These are phyloP conservation scores for Hylaeus anthracinus DNA, from an alignment of 1,140 invertebrate genomes.

Conservation along the genomic window DNA sequence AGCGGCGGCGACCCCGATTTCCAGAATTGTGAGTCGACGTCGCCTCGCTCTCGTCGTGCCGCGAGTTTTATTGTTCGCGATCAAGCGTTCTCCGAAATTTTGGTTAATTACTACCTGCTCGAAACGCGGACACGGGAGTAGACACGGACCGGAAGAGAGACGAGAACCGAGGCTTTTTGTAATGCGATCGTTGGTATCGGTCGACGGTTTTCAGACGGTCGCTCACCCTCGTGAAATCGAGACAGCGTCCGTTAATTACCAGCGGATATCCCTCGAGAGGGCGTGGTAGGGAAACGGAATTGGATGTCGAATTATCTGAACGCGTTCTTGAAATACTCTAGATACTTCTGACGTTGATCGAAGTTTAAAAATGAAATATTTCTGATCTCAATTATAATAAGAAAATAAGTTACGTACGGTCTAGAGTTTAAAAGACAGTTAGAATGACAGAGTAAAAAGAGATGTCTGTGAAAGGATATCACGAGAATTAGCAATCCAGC, in stretches of 20 bases:
- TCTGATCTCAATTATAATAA: background rate
- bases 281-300: background rate
- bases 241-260: background rate
- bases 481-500: too few species aligned
- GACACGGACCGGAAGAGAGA: background rate
- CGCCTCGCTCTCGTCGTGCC: background rate
- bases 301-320: background rate
- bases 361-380: too few species aligned
- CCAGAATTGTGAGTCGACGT: background rate
- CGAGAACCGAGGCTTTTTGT: constrained; percentile 6
- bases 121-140: background rate
- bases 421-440: too few species aligned
- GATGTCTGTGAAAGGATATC: too few species aligned
- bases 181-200: background rate
- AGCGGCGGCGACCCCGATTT: constrained; percentile 7
- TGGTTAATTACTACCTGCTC: constrained; percentile 47
- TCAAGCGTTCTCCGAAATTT: background rate
- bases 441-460: too few species aligned
- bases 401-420: background rate
- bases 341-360: background rate
- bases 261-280: background rate
- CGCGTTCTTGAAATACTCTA: background rate
- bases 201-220: background rate
- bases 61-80: constrained; percentile 22
- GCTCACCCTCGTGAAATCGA: background rate